Conservation (phyloP, 2,113 vertebrate species). For the Alethe diademata region DNA sequence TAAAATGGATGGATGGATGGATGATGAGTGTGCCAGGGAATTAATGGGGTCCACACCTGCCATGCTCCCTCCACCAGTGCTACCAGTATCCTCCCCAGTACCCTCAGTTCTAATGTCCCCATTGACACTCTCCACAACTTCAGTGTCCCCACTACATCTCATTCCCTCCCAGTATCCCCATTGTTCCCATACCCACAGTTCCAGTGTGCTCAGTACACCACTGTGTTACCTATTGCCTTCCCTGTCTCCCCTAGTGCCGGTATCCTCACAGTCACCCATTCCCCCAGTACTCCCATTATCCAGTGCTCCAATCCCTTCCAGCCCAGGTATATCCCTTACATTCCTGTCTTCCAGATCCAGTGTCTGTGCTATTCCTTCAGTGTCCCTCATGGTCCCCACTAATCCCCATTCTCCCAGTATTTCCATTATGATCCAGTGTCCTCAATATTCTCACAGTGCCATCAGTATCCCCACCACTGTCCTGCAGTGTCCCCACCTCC, state of each 20-base stretch:
- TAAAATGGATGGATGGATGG: background rate
- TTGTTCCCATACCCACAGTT: background rate
- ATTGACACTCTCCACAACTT: no score
- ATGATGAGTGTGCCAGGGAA: background rate
- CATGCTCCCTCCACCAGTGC: background rate
- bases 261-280: background rate
- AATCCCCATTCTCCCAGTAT: background rate
- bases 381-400: background rate
- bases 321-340: fast-evolving
- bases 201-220: background rate
- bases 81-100: background rate
- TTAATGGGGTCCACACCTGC: background rate
- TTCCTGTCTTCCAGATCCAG: background rate
- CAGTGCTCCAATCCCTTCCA: background rate
- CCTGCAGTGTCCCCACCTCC: background rate
- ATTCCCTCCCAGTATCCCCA: background rate
- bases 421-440: background rate
- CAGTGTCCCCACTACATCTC: fast-evolving
- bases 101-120: background rate
- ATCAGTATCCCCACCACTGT: background rate
- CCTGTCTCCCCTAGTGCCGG: background rate
- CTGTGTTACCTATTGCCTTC: background rate
- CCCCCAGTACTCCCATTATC: background rate
- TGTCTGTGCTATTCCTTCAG: fast-evolving
- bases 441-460: background rate